phyloP scores from a whole-genome alignment of 2,113 vertebrate species.

The Clarias macrocephalus region DNA sequence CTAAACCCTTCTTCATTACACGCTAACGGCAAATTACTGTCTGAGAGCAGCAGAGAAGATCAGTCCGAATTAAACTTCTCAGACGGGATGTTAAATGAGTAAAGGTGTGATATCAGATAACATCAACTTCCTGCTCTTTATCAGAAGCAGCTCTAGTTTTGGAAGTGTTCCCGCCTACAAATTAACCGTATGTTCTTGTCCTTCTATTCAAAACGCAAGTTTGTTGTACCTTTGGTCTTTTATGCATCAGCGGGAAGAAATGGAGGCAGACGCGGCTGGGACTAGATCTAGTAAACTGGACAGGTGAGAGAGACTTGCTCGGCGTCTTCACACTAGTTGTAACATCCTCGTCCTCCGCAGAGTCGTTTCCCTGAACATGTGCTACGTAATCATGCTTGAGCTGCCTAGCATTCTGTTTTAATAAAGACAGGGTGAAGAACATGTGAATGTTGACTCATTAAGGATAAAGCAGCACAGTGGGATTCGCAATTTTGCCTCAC shows the following conservation, averaged over 20 bases:
- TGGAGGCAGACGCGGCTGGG: not conserved
- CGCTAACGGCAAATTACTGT: not conserved
- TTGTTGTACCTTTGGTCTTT: not conserved
- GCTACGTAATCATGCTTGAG: conserved; percentile 58
- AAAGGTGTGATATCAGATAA: conserved; percentile 10
- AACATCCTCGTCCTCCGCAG: not conserved
- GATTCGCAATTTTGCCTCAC: too few species aligned
- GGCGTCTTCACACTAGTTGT: too few species aligned
- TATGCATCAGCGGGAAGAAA: not conserved
- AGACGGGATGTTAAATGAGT: not conserved
- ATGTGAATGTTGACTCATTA: not conserved
- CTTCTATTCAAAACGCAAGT: not conserved
- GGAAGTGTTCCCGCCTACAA: conserved; percentile 47
- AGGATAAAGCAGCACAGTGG: not conserved
- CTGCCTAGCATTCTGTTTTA: conserved; percentile 58
- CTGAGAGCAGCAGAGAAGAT: not conserved
- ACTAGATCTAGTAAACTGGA: conserved; percentile 30
- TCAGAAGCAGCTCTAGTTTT: conserved; percentile 54
- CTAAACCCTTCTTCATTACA: not conserved
- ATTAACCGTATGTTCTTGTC: not conserved
- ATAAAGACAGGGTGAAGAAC: too few species aligned
- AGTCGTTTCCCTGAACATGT: conserved; percentile 63
- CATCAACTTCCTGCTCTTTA: conserved; percentile 41
- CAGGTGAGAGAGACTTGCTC: conserved; percentile 48
- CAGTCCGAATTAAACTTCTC: not conserved